A percentile compares a stretch with the other conserved stretches of the same genome.
phyloP scores from a whole-genome alignment of 2,113 vertebrate genomes.

The Gracilinanus agilis region DNA sequence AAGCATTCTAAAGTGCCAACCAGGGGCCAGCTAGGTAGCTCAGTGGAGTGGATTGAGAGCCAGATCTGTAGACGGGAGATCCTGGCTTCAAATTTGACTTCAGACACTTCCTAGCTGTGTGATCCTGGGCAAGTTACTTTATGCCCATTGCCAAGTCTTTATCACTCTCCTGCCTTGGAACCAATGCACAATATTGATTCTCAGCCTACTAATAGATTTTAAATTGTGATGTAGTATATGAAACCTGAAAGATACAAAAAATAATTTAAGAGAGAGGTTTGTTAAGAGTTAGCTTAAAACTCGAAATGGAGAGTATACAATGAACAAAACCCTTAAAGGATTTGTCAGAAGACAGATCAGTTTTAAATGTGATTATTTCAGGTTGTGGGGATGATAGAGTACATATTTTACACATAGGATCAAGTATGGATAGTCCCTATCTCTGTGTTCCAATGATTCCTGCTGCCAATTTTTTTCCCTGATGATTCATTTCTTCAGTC shows the following conservation, averaged over 20 bases:
- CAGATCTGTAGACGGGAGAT: no score
- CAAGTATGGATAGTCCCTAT: background rate
- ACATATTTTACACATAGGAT: background rate
- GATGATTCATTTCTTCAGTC: slow-evolving; percentile 2
- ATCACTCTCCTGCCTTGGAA: no score
- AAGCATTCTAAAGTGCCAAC: background rate
- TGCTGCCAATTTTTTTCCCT: slow-evolving; percentile 17
- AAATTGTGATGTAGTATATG: background rate
- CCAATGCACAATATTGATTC: no score
- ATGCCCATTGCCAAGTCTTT: no score
- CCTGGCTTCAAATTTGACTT: no score
- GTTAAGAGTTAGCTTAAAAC: background rate
- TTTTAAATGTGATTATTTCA: slow-evolving; percentile 28
- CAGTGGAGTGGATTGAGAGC: no score
- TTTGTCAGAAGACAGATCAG: background rate
- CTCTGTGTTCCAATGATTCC: background rate
- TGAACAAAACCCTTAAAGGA: background rate
- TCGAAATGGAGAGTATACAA: background rate
- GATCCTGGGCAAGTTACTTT: no score
- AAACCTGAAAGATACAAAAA: slow-evolving; percentile 46
- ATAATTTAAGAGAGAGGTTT: background rate
- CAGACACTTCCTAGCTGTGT: no score
- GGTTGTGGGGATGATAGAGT: background rate
- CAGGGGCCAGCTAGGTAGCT: background rate
- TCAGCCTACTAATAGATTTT: background rate